Evolutionary conservation across 2,888 invertebrate genomes (phyloP), one percentile per base, ranked within the genome.

Genomic region (Volucella zonaria): DNA sequence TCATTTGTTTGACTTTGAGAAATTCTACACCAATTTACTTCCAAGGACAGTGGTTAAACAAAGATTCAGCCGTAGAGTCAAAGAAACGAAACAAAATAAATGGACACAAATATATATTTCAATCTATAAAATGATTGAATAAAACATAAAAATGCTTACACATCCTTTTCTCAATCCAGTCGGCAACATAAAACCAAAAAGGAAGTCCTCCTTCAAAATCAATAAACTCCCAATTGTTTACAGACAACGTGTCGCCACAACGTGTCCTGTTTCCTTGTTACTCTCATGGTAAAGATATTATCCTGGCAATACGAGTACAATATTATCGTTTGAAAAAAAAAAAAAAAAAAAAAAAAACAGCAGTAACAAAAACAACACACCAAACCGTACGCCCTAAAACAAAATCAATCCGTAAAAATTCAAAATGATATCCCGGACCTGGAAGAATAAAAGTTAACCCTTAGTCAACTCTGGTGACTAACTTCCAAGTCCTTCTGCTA

Each of bases 191-290:
- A 70, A 68, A 78, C 78, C 64, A 62, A 56, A 68, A 64, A 51
- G 51, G 49, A 42, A 18, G 40, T 58, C 59, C 15, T 52, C 67
- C 49, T 75, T 43, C 40, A 58, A 82, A 78, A 82, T 82, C 82
- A 78, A 82, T 80, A 82, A 75, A 80, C 61, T 80, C 40, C 54
- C 75, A 80, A 85, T 73, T 79, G 79, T 66, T 79, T 80, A 80
- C 75, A 85, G 83, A 85, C 83, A 80, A 71, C 76, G 54, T 71
- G 83, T 80, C 83, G 80, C 83, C 83, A 82, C 43, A 42, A n/a
- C 64, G 40, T 42, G 38, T 18, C 18, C 45, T 42, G 14, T 52
- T 18, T 40, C 59, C 43, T 2, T 38, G 12, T 14, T 52, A 8
- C 9, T 42, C 9, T 52, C 38, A 15, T 42, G 11, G 43, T 51